A percentile compares a stretch with the other conserved stretches of the same genome.
These are phyloP conservation scores for Limonius californicus DNA, from an alignment of 1,140 invertebrate genomes.

Conservation along the genomic window DNA sequence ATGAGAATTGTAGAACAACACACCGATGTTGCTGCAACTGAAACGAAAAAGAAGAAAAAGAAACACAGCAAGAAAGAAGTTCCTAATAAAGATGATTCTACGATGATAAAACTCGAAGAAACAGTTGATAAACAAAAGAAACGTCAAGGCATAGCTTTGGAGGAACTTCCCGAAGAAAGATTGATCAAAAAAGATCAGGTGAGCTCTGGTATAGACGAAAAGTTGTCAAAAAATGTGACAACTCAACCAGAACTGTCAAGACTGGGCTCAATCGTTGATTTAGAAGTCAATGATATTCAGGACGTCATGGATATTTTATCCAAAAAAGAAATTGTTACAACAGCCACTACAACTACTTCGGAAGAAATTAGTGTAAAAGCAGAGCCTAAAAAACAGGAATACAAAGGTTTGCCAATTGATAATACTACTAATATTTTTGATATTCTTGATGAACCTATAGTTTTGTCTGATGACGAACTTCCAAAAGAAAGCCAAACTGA, in stretches of 20 bases:
- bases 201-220: not conserved
- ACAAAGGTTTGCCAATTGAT: too few relatives aligned
- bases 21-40: slow-evolving; percentile 11
- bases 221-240: not conserved
- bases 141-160: slow-evolving; percentile 29
- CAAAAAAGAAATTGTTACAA: not conserved
- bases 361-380: not conserved
- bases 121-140: slow-evolving; percentile 32
- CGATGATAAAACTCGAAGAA: slow-evolving; percentile 15
- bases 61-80: not conserved
- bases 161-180: too few relatives aligned
- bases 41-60: slow-evolving; percentile 15
- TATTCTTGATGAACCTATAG: not conserved
- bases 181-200: not conserved
- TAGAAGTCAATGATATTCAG: not conserved
- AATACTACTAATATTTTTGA: not conserved
- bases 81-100: slow-evolving; percentile 22
- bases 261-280: not conserved
- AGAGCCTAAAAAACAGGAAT: not conserved
- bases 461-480: too few relatives aligned
- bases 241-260: not conserved
- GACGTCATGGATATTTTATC: not conserved
- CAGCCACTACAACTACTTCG: not conserved
- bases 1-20: too few relatives aligned
- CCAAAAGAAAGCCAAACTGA: too few relatives aligned